Percentiles rank a stretch among this genome's conserved stretches.
Conservation (phyloP, 2,113 vertebrate genomes). For the Gnathochromis pfefferi region DNA sequence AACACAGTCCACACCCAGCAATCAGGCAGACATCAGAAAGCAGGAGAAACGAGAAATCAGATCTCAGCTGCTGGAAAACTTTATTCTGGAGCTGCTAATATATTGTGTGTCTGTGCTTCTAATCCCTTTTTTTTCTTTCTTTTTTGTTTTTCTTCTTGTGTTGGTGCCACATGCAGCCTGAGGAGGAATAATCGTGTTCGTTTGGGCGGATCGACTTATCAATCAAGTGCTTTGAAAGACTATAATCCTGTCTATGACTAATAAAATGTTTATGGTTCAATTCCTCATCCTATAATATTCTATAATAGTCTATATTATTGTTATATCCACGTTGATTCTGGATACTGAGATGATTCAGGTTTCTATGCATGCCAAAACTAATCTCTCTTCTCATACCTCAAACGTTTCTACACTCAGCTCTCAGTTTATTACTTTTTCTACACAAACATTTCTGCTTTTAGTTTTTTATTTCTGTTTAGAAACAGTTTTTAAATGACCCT, state of each 20-base stretch:
- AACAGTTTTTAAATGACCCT: neutral
- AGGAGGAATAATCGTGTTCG: conserved; percentile 70
- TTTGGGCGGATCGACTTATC: neutral
- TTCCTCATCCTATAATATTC: neutral
- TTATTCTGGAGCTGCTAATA: neutral
- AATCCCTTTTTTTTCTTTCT: neutral
- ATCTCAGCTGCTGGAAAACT: neutral
- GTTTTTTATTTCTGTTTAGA: neutral
- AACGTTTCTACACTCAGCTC: neutral
- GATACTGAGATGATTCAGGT: neutral
- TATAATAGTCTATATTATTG: neutral
- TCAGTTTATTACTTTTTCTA: neutral
- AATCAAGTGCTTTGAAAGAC: neutral
- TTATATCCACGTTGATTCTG: neutral
- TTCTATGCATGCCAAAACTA: conserved; percentile 20
- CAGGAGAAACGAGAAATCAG: neutral
- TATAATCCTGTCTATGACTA: neutral
- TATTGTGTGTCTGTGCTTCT: neutral
- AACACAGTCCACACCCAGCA: neutral
- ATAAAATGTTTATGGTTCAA: neutral
- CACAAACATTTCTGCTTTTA: neutral
- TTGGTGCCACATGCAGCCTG: conserved; percentile 79
- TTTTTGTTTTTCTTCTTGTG: conserved; percentile 36
- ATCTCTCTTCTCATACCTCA: conserved; percentile 8
- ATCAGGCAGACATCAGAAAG: neutral